These are phyloP conservation scores for Drosophila bocqueti DNA, from an alignment of 1,140 invertebrate genomes.

Conservation along the genomic window DNA sequence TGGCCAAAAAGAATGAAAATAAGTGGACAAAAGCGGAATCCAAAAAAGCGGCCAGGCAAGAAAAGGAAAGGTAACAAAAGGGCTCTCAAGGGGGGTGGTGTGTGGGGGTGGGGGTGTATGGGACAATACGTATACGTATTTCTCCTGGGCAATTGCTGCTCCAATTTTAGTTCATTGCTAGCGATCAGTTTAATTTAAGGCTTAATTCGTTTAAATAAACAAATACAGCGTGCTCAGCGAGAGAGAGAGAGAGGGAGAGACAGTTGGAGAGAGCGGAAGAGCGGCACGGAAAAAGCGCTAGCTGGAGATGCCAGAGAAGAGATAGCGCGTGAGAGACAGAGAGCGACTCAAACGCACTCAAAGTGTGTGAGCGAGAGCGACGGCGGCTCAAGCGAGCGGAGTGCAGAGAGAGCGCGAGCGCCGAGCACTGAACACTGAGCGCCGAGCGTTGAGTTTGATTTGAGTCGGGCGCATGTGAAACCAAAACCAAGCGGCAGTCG, in stretches of 20 bases:
- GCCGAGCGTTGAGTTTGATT: slow-evolving; percentile 25
- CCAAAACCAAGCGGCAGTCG: slow-evolving; percentile 69
- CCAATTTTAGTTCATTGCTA: slow-evolving; percentile 61
- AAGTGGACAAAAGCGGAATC: slow-evolving; percentile 55
- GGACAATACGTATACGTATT: slow-evolving; percentile 7
- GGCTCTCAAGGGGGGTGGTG: slow-evolving; percentile 4
- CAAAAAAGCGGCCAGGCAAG: slow-evolving; percentile 41
- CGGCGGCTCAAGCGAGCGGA: slow-evolving; percentile 20
- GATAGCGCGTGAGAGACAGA: not conserved
- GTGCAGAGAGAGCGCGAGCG: slow-evolving; percentile 8
- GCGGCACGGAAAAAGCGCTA: not conserved
- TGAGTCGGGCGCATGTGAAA: slow-evolving; percentile 51
- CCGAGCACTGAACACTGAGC: slow-evolving; percentile 3
- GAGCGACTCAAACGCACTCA: slow-evolving; percentile 24
- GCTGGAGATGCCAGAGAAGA: slow-evolving; percentile 13
- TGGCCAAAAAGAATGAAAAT: slow-evolving; percentile 39
- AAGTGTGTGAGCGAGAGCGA: slow-evolving; percentile 15
- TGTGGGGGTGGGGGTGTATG: not conserved
- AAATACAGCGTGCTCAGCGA: slow-evolving; percentile 25
- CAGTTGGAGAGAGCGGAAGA: slow-evolving; percentile 7
- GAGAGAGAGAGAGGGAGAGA: not conserved
- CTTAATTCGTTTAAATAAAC: slow-evolving; percentile 67
- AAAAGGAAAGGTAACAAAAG: slow-evolving; percentile 38
- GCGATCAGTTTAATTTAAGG: slow-evolving; percentile 64
- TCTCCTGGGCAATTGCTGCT: slow-evolving; percentile 62